phyloP scores from a whole-genome alignment of 2,888 invertebrate genomes.

The Tetranychus piercei region DNA sequence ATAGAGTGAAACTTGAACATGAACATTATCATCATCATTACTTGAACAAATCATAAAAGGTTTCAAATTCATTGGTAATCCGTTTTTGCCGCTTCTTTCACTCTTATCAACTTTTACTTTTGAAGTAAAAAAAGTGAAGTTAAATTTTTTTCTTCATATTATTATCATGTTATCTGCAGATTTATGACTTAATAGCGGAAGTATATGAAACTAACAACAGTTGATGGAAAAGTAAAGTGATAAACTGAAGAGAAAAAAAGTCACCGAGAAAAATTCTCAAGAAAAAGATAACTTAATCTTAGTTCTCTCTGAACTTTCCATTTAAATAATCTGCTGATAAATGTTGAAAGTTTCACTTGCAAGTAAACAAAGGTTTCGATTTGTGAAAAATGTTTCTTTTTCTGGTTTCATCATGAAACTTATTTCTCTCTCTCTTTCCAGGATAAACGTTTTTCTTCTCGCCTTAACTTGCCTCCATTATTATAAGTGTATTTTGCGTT shows the following conservation, averaged over 20 bases:
- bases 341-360: not conserved
- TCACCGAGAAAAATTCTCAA: not conserved
- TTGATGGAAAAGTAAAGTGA: not conserved
- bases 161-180: not conserved
- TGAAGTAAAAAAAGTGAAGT: too few species aligned
- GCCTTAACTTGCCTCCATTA: not conserved
- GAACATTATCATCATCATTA: too few species aligned
- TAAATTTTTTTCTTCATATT: not conserved
- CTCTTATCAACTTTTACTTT: too few species aligned
- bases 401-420: not conserved
- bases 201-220: not conserved
- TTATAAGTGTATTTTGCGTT: not conserved
- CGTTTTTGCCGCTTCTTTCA: too few species aligned
- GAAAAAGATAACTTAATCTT: too few species aligned
- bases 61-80: too few species aligned
- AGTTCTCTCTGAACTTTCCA: not conserved
- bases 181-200: conserved; percentile 1
- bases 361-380: not conserved
- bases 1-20: too few species aligned
- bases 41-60: too few species aligned
- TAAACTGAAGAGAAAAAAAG: not conserved
- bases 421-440: not conserved
- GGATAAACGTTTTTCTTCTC: not conserved
- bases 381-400: not conserved
- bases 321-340: not conserved